These are phyloP conservation scores for Sphinx pinastri DNA, from an alignment of 2,888 invertebrate genomes.

Conservation along the genomic window DNA sequence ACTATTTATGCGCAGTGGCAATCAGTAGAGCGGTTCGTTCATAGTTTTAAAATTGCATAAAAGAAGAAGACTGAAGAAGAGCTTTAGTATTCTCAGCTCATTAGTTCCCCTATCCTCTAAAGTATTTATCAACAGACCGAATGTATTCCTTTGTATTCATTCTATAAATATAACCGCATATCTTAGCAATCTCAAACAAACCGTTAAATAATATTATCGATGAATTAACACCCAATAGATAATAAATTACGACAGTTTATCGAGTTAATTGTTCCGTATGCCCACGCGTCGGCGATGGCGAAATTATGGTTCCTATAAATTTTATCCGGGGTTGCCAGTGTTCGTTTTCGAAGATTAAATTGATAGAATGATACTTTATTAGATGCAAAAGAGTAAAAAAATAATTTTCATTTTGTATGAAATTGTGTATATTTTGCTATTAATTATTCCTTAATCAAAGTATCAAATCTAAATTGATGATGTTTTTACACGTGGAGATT, in stretches of 20 bases:
- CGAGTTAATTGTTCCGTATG: slow-evolving; percentile 55
- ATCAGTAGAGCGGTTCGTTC: too few relatives aligned
- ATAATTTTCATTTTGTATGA: background rate
- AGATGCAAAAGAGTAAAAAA: background rate
- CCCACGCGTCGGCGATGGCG: slow-evolving; percentile 47
- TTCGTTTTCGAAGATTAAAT: slow-evolving; percentile 39
- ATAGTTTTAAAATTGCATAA: too few relatives aligned
- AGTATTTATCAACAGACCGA: background rate
- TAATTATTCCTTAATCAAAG: background rate
- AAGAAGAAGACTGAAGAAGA: too few relatives aligned
- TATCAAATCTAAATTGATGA: too few relatives aligned
- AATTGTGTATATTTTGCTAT: background rate
- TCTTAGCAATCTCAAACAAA: slow-evolving; percentile 45
- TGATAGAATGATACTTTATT: background rate
- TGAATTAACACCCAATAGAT: slow-evolving; percentile 65
- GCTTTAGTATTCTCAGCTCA: too few relatives aligned
- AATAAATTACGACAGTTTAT: slow-evolving; percentile 66
- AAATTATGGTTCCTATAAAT: slow-evolving; percentile 52
- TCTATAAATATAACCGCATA: background rate
- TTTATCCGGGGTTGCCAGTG: slow-evolving; percentile 34
- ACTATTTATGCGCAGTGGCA: too few relatives aligned
- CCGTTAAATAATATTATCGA: slow-evolving; percentile 63
- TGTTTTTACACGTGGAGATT: too few relatives aligned
- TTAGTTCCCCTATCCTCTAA: background rate
- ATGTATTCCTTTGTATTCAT: background rate